Conservation (phyloP, 2,797 vertebrate genomes). For the Coendou prehensilis region DNA sequence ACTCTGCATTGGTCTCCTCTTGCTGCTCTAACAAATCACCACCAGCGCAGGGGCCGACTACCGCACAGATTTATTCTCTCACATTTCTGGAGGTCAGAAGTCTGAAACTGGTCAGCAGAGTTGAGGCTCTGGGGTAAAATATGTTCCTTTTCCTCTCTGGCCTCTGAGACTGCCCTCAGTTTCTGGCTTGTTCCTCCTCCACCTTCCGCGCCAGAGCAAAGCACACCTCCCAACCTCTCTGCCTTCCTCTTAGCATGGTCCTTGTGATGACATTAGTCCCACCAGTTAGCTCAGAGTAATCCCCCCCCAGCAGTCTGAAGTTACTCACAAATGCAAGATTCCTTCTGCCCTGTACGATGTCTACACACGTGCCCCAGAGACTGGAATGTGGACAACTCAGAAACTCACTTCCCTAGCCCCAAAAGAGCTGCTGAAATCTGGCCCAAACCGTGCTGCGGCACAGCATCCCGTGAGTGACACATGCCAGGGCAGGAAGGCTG, state of each 20-base stretch:
- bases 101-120: neutral
- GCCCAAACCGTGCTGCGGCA: neutral
- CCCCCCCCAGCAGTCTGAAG: neutral
- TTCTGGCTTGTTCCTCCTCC: neutral
- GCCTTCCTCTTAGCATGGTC: neutral
- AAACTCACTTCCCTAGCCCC: neutral
- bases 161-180: neutral
- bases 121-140: neutral
- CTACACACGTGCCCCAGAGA: neutral
- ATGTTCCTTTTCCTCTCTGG: neutral
- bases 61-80: neutral
- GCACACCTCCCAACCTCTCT: neutral
- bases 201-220: neutral
- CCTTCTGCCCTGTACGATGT: neutral
- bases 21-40: neutral
- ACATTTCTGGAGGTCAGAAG: neutral
- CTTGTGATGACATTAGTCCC: neutral
- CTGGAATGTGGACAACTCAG: neutral
- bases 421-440: neutral
- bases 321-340: neutral
- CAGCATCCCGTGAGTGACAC: neutral
- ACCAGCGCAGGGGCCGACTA: neutral
- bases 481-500: neutral
- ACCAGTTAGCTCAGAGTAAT: neutral
- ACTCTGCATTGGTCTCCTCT: neutral